Conservation (phyloP, 1,140 invertebrate genomes). For the Trichoplusia ni region DNA sequence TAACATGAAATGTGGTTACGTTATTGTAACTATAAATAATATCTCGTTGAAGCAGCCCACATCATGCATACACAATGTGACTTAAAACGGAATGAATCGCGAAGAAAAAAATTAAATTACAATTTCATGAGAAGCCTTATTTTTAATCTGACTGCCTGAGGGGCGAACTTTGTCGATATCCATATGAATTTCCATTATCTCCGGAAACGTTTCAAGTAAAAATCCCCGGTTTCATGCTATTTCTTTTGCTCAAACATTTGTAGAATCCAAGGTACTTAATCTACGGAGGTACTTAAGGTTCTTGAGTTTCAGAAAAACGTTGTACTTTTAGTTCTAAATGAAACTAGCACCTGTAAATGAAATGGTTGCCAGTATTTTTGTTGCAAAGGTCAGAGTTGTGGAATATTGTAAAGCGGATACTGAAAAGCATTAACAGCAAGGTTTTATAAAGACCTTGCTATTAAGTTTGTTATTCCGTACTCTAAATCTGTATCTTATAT, state of each 20-base stretch:
- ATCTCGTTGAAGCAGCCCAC: conserved; percentile 34
- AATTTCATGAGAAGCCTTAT: conserved; percentile 64
- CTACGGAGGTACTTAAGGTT: background rate
- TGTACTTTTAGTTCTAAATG: no score
- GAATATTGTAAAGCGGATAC: no score
- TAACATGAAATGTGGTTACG: background rate
- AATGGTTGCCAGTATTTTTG: no score
- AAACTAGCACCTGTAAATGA: no score
- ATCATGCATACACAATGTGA: conserved; percentile 49
- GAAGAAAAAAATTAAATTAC: conserved; percentile 66
- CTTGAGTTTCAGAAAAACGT: background rate
- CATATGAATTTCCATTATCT: conserved; percentile 25
- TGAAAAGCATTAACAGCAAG: no score
- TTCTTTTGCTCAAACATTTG: background rate
- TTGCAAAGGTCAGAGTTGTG: no score
- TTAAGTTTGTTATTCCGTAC: no score
- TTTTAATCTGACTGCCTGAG: conserved; percentile 54
- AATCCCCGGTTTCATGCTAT: background rate
- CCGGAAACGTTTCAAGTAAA: background rate
- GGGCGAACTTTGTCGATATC: conserved; percentile 47
- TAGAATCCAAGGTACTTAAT: background rate
- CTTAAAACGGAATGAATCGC: conserved; percentile 43
- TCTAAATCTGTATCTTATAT: no score
- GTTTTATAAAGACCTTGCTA: no score
- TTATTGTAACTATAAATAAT: conserved; percentile 2